Evolutionary conservation across 1,140 invertebrate species (phyloP).

Genomic region (Brachionus angularis): DNA sequence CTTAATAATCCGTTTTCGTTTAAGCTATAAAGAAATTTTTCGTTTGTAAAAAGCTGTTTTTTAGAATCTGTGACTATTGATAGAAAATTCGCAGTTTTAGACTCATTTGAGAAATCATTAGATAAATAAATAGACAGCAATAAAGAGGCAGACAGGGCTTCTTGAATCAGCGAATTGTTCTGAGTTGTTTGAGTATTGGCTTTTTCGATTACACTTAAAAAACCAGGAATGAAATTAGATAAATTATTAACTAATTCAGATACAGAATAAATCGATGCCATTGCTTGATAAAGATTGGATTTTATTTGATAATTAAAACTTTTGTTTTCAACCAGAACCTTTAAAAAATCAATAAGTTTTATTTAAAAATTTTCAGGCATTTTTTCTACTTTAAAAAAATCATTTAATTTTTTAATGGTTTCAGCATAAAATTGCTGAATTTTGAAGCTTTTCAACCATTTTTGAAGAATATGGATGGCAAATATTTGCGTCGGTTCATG

Average conservation of each 20-base stretch:
- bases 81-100: background rate
- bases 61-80: constrained; percentile 1
- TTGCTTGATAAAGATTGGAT: background rate
- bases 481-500: background rate
- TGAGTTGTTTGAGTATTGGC: background rate
- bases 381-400: background rate
- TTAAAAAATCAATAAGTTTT: too few relatives aligned
- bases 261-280: constrained; percentile 1
- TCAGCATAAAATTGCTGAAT: background rate
- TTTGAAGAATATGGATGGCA: constrained; percentile 2
- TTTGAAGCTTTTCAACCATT: constrained; percentile 1
- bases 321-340: too few relatives aligned
- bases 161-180: background rate
- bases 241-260: background rate
- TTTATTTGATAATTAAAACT: background rate
- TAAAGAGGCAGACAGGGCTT: constrained; percentile 5
- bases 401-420: background rate
- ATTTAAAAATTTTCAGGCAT: too few relatives aligned
- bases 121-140: background rate
- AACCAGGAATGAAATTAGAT: background rate
- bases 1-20: background rate
- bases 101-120: background rate
- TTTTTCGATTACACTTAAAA: background rate
- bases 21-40: constrained; percentile 20
- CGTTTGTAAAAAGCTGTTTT: constrained; percentile 20